phyloP scores from a whole-genome alignment of 2,113 vertebrate species.

The Pteronura brasiliensis region DNA sequence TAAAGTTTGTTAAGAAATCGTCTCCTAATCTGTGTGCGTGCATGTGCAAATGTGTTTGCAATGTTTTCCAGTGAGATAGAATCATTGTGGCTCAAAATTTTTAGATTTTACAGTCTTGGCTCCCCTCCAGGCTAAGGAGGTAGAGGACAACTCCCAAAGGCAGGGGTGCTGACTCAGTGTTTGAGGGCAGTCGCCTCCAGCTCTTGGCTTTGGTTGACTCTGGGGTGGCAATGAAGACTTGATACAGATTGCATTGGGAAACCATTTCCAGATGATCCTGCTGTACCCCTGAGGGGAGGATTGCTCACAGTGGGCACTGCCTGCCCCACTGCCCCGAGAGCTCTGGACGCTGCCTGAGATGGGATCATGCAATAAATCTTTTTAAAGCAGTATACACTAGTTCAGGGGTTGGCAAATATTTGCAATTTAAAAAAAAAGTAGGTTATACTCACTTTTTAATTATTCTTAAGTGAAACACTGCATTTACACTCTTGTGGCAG shows the following conservation, averaged over 20 bases:
- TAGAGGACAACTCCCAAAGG: neutral
- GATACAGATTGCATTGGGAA: neutral
- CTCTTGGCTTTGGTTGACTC: neutral
- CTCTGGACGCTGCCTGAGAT: neutral
- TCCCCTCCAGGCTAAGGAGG: neutral
- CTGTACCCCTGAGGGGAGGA: neutral
- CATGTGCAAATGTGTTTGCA: neutral
- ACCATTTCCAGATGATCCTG: neutral
- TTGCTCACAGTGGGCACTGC: neutral
- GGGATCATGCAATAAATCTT: neutral
- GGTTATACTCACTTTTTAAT: neutral
- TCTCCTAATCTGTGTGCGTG: neutral
- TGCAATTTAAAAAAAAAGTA: neutral
- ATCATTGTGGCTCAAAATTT: neutral
- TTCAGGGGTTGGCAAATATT: neutral
- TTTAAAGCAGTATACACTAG: neutral
- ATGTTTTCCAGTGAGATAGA: constrained; percentile 4
- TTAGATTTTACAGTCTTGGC: neutral
- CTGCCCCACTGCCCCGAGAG: neutral
- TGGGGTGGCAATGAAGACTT: neutral
- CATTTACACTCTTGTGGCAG: neutral
- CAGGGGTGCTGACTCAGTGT: neutral
- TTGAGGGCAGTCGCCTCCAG: neutral
- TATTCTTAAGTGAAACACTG: constrained; percentile 15
- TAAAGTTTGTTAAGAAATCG: neutral